These are phyloP conservation scores for Pygoscelis adeliae DNA, from an alignment of 2,113 vertebrate genomes.

Conservation along the genomic window DNA sequence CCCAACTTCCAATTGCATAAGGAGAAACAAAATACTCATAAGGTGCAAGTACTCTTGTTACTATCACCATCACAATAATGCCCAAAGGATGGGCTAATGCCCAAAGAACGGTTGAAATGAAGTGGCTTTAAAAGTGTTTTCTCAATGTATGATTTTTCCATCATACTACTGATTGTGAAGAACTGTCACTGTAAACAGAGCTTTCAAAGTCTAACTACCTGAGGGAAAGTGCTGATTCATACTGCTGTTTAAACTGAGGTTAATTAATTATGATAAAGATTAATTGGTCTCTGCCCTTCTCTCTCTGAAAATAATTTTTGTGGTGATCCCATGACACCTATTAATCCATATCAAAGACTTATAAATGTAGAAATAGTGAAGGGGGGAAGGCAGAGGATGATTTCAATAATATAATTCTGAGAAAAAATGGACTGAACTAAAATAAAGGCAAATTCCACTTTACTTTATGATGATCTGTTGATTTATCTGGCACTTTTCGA, in stretches of 20 bases:
- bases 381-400: neutral
- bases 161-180: neutral
- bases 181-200: neutral
- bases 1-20: neutral
- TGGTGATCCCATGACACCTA: slow-evolving; percentile 11
- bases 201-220: neutral
- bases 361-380: neutral
- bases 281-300: slow-evolving; percentile 5
- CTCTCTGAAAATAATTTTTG: neutral
- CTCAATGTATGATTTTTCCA: neutral
- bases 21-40: neutral
- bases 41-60: neutral
- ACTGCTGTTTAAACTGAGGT: neutral
- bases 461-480: neutral
- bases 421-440: neutral
- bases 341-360: slow-evolving; percentile 12
- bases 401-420: neutral
- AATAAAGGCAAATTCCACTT: neutral
- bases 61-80: neutral
- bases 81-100: neutral
- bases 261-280: slow-evolving; percentile 38
- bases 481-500: neutral
- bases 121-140: neutral
- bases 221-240: slow-evolving; percentile 2
- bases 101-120: neutral